Evolutionary conservation across 2,888 invertebrate species (phyloP).

Genomic region (Hermaeophaga mercurialis): DNA sequence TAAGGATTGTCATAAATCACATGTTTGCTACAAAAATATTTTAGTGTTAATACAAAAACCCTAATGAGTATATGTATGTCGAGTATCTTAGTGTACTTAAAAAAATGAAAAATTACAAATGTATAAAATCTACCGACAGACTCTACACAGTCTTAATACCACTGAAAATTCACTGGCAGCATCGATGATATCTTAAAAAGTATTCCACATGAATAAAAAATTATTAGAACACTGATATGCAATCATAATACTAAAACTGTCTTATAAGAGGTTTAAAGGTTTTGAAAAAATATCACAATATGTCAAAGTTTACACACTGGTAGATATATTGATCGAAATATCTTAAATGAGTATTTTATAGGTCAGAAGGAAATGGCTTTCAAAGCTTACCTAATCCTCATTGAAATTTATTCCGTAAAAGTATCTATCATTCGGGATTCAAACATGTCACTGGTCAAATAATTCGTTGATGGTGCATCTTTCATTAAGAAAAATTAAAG

Average conservation of each 20-base stretch:
- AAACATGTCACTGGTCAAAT: too few species aligned
- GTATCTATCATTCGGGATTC: too few species aligned
- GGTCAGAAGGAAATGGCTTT: background rate
- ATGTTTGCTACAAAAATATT: too few species aligned
- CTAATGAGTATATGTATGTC: background rate
- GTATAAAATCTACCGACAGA: slow-evolving; percentile 14
- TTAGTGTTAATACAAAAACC: background rate
- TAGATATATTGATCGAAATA: slow-evolving; percentile 11
- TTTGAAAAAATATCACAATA: slow-evolving; percentile 25
- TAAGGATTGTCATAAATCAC: too few species aligned
- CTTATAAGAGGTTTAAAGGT: slow-evolving; percentile 15
- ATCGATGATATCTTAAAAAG: slow-evolving; percentile 1
- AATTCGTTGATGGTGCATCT: too few species aligned
- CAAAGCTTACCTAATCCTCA: background rate
- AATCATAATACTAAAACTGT: slow-evolving; percentile 16
- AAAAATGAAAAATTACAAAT: slow-evolving; percentile 16
- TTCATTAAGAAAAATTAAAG: too few species aligned
- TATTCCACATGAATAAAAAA: slow-evolving; percentile 8
- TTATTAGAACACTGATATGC: slow-evolving; percentile 5
- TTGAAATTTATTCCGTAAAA: too few species aligned
- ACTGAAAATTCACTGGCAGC: slow-evolving; percentile 15
- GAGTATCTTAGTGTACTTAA: background rate
- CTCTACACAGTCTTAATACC: slow-evolving; percentile 16
- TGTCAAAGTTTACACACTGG: slow-evolving; percentile 14
- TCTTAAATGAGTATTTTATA: slow-evolving; percentile 18